Evolutionary conservation across 2,113 vertebrate genomes (phyloP).

Genomic region (Origma solitaria): DNA sequence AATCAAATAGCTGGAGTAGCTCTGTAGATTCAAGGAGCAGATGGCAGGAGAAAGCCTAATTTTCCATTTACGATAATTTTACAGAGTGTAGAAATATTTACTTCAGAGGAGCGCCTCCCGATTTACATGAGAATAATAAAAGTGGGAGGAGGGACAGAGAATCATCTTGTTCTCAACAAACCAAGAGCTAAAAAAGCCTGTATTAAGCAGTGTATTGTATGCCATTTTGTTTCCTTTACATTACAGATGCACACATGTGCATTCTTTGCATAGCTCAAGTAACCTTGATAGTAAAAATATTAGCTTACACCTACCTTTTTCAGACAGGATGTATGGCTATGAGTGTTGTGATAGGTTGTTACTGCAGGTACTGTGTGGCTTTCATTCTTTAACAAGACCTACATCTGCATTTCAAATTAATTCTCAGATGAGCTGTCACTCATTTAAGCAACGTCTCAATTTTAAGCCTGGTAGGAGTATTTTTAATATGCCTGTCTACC

Average conservation of each 20-base stretch:
- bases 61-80: constrained; percentile 50
- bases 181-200: background rate
- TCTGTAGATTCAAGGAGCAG: constrained; percentile 24
- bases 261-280: background rate
- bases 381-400: background rate
- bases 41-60: constrained; percentile 45
- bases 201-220: background rate
- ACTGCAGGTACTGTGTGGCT: background rate
- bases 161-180: background rate
- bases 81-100: constrained; percentile 46
- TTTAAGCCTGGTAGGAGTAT: background rate
- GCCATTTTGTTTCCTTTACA: background rate
- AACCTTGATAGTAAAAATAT: background rate
- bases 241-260: background rate
- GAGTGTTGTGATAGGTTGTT: background rate
- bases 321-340: background rate
- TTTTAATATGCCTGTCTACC: constrained; percentile 10
- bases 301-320: background rate
- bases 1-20: constrained; percentile 15
- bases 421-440: background rate
- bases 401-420: background rate
- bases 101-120: background rate
- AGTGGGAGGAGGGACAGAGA: constrained; percentile 13
- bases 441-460: background rate
- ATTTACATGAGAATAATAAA: constrained; percentile 36